These are phyloP conservation scores for Apeira syringaria DNA, from an alignment of 2,888 invertebrate species.

Conservation along the genomic window DNA sequence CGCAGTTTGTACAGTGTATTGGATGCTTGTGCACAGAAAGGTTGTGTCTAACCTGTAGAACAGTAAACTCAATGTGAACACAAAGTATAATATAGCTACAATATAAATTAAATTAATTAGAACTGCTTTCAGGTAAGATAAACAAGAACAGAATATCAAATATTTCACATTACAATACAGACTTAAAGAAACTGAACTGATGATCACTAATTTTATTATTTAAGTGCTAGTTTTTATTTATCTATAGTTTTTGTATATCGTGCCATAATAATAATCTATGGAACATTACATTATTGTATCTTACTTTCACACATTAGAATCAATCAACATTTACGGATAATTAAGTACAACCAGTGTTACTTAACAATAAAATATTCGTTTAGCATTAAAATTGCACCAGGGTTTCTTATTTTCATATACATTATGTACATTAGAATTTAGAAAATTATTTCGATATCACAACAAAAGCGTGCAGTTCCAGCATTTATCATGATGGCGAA, in stretches of 20 bases:
- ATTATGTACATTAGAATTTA: constrained; percentile 19
- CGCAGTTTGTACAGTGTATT: no score
- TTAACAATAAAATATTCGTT: constrained; percentile 8
- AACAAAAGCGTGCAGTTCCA: constrained; percentile 23
- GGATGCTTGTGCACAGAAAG: no score
- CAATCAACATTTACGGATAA: constrained; percentile 6
- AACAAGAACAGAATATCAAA: no score
- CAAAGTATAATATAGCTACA: no score
- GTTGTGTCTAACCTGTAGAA: no score
- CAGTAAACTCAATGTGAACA: no score
- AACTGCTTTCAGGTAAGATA: no score
- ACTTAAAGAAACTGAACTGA: no score
- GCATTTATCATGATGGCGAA: constrained; percentile 14
- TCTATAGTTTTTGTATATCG: not conserved
- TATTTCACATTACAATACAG: no score
- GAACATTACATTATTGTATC: not conserved
- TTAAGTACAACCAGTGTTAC: constrained; percentile 25
- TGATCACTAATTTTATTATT: no score
- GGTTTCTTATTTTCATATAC: constrained; percentile 13
- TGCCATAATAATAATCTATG: not conserved
- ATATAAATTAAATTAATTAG: no score
- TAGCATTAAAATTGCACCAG: constrained; percentile 23
- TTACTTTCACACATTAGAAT: not conserved
- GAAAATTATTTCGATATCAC: constrained; percentile 25
- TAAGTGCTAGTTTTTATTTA: no score